Percentiles rank a stretch among this genome's conserved stretches.
Conservation (phyloP, 2,888 invertebrate genomes). For the Drosophila nigricruria region DNA sequence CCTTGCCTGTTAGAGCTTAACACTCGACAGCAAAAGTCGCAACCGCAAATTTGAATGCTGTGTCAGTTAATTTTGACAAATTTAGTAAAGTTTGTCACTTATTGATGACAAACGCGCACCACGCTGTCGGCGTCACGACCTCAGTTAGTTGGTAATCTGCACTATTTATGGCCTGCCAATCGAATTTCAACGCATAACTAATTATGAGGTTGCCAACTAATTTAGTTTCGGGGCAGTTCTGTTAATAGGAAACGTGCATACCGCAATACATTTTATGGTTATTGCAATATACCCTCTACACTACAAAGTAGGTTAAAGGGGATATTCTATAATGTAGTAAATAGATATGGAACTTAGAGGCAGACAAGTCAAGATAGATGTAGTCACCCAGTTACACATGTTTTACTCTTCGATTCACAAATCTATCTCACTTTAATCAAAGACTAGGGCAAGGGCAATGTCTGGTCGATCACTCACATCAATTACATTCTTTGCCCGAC, state of each 20-base stretch:
- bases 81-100: slow-evolving; percentile 70
- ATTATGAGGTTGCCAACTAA: slow-evolving; percentile 71
- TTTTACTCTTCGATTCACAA: neutral
- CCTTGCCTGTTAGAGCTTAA: neutral
- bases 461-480: slow-evolving; percentile 9
- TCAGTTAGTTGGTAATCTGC: slow-evolving; percentile 26
- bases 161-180: slow-evolving; percentile 53
- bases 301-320: neutral
- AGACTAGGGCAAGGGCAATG: slow-evolving; percentile 5
- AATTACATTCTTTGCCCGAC: neutral
- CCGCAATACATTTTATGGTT: slow-evolving; percentile 44
- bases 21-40: neutral
- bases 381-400: neutral
- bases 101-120: slow-evolving; percentile 59
- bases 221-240: slow-evolving; percentile 55
- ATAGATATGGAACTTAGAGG: too few relatives aligned
- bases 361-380: too few relatives aligned
- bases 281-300: slow-evolving; percentile 13
- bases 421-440: neutral
- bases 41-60: slow-evolving; percentile 64
- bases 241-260: slow-evolving; percentile 59
- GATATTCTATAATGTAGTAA: neutral
- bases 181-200: slow-evolving; percentile 73
- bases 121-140: slow-evolving; percentile 4
- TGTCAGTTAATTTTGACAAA: slow-evolving; percentile 77